Percentiles rank a stretch among this genome's conserved stretches.
phyloP scores from a whole-genome alignment of 2,113 vertebrate species.

The Calcarius ornatus region DNA sequence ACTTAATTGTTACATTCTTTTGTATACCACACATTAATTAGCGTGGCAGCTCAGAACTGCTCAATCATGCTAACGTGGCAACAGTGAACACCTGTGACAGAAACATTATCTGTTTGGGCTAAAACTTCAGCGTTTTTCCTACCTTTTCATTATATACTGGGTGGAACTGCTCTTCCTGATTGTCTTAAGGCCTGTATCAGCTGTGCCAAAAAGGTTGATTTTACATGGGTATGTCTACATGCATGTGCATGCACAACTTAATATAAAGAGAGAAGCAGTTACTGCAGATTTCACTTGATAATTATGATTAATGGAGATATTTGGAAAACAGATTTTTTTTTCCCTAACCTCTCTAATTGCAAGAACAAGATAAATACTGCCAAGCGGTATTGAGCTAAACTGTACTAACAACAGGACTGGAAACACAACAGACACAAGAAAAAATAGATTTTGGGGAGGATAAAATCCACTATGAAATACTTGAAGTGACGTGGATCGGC shows the following conservation, averaged over 20 bases:
- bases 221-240: accelerated
- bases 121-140: neutral
- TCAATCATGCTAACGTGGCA: neutral
- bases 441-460: neutral
- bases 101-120: neutral
- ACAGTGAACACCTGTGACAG: neutral
- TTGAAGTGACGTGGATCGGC: neutral
- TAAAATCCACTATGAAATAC: neutral
- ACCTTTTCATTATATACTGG: neutral
- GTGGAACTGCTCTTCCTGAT: neutral
- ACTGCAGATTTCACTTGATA: neutral
- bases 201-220: neutral
- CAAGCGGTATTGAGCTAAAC: neutral
- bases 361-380: neutral
- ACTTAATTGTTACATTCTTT: neutral
- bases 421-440: neutral
- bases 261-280: neutral
- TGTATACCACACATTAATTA: neutral
- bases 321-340: neutral
- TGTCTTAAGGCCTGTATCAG: neutral
- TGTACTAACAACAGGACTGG: neutral
- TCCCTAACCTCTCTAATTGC: neutral
- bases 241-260: accelerated
- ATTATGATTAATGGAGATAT: neutral
- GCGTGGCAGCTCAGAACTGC: neutral